Conservation (phyloP, 2,888 invertebrate species). For the Autographa pulchrina region DNA sequence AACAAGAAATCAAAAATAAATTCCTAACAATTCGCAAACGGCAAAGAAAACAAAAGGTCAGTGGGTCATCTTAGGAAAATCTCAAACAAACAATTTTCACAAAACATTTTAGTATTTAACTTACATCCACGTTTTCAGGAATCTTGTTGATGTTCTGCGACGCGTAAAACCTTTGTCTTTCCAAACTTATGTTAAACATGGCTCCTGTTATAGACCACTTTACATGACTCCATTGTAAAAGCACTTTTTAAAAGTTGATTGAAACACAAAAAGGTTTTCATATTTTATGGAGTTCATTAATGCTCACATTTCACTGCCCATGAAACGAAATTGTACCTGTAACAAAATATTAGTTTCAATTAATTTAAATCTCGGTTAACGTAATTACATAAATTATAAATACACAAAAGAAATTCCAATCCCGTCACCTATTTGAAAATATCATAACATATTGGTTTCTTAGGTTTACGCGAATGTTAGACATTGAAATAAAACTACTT, state of each 20-base stretch:
- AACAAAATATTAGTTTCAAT: not conserved
- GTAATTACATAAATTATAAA: no score
- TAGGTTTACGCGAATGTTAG: no score
- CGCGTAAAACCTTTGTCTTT: constrained; percentile 76
- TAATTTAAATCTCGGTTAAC: no score
- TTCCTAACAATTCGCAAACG: no score
- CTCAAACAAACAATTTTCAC: not conserved
- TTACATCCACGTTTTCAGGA: constrained; percentile 76
- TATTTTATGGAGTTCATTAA: not conserved
- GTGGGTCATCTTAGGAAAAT: no score
- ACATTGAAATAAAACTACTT: no score
- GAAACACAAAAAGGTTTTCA: not conserved
- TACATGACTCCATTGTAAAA: constrained; percentile 39
- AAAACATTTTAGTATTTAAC: constrained; percentile 15
- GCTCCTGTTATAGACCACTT: constrained; percentile 68
- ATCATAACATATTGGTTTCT: no score
- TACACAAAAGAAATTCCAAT: no score
- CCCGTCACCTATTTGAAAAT: no score
- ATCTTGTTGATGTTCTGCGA: constrained; percentile 72
- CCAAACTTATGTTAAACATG: constrained; percentile 74
- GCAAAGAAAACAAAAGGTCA: no score
- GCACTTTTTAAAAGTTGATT: not conserved
- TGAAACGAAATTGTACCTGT: not conserved
- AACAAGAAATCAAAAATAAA: no score
- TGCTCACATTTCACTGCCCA: not conserved